A percentile compares a stretch with the other conserved stretches of the same genome.
Conservation (phyloP, 2,888 invertebrate genomes). For the Eurytoma adleriae region DNA sequence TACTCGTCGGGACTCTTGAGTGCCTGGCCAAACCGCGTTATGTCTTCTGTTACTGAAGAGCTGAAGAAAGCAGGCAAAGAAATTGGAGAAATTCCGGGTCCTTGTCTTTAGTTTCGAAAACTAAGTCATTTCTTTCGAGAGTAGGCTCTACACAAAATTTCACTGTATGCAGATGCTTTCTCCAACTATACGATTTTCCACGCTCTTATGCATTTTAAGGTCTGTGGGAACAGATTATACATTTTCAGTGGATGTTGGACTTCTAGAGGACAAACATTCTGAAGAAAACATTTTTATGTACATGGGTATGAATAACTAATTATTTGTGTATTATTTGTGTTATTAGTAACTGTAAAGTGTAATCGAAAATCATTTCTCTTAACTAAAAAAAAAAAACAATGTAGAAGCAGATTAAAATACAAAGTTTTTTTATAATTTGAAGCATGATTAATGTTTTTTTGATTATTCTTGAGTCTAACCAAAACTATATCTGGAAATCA, state of each 20-base stretch:
- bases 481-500: slow-evolving; percentile 37
- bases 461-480: slow-evolving; percentile 52
- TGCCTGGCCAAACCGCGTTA: not conserved
- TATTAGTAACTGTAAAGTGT: slow-evolving; percentile 13
- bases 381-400: slow-evolving; percentile 23
- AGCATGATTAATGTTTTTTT: slow-evolving; percentile 54
- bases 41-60: slow-evolving; percentile 49
- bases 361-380: slow-evolving; percentile 22
- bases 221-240: not conserved
- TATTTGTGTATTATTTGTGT: no score
- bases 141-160: slow-evolving; percentile 13
- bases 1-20: slow-evolving; percentile 55
- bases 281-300: not conserved
- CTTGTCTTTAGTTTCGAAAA: slow-evolving; percentile 34
- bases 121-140: not conserved
- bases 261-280: no score
- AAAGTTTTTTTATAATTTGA: slow-evolving; percentile 42
- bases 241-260: not conserved
- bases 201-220: not conserved
- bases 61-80: slow-evolving; percentile 48
- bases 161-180: slow-evolving; percentile 31
- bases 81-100: slow-evolving; percentile 51
- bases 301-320: slow-evolving; percentile 11
- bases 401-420: slow-evolving; percentile 33
- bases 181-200: not conserved